Evolutionary conservation across 2,113 vertebrate genomes (phyloP).

Genomic region (Picathartes gymnocephalus): DNA sequence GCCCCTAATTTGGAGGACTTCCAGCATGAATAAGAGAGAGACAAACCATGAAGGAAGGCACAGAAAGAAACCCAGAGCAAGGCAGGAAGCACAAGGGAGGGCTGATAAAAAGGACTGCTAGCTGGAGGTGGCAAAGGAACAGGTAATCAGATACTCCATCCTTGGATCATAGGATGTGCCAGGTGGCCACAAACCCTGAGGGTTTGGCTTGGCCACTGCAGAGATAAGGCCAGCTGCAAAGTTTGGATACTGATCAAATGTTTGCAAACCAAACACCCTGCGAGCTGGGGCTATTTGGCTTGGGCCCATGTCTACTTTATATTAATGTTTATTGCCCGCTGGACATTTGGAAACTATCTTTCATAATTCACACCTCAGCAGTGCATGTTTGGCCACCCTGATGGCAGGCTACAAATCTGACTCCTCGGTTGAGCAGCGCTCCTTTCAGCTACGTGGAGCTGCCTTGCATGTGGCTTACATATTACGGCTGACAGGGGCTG

Average conservation of each 20-base stretch:
- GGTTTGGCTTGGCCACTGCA: slow-evolving; percentile 35
- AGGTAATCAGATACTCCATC: neutral
- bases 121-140: neutral
- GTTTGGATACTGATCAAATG: slow-evolving; percentile 32
- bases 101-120: neutral
- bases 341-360: slow-evolving; percentile 38
- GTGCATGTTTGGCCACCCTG: neutral
- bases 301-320: neutral
- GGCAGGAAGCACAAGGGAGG: neutral
- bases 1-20: neutral
- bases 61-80: neutral
- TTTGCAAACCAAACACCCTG: slow-evolving; percentile 15
- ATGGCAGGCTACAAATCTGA: neutral
- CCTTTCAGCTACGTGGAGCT: neutral
- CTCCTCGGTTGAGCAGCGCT: neutral
- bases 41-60: neutral
- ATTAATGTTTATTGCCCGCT: slow-evolving; percentile 22
- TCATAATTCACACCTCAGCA: slow-evolving; percentile 28
- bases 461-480: neutral
- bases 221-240: slow-evolving; percentile 59
- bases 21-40: neutral
- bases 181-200: slow-evolving; percentile 25
- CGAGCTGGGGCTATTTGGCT: neutral
- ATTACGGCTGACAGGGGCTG: neutral
- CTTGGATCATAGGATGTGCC: neutral